A percentile compares a stretch with the other conserved stretches of the same genome.
Evolutionary conservation across 2,888 invertebrate species (phyloP).

Genomic region (Didymodactylos carnosus): DNA sequence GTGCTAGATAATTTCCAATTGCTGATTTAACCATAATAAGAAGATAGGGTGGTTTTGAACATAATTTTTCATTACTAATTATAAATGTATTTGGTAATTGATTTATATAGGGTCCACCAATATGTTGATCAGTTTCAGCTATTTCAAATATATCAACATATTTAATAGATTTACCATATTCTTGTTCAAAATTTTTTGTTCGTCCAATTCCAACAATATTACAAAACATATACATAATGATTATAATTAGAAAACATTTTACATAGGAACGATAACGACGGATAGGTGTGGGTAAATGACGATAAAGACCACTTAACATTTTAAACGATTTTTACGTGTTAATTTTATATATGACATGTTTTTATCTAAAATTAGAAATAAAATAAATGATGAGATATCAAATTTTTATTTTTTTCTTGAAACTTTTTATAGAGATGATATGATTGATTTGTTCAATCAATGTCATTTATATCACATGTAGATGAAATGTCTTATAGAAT

Average conservation of each 20-base stretch:
- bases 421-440: no score
- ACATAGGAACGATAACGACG: background rate
- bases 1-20: background rate
- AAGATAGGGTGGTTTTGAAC: background rate
- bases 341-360: no score
- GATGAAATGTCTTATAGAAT: no score
- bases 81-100: background rate
- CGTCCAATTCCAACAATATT: background rate
- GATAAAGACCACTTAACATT: no score
- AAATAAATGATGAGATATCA: no score
- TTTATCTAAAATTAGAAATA: no score
- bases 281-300: no score
- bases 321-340: no score
- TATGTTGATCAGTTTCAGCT: background rate
- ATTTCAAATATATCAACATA: background rate
- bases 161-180: background rate
- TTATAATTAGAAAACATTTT: background rate
- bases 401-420: no score
- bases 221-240: background rate
- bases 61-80: background rate
- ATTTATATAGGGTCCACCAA: background rate
- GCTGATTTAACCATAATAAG: constrained; percentile 7
- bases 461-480: no score
- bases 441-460: no score
- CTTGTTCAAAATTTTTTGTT: background rate